phyloP scores from a whole-genome alignment of 92 coral and sea anemone species.

The Actinostola sp. region DNA sequence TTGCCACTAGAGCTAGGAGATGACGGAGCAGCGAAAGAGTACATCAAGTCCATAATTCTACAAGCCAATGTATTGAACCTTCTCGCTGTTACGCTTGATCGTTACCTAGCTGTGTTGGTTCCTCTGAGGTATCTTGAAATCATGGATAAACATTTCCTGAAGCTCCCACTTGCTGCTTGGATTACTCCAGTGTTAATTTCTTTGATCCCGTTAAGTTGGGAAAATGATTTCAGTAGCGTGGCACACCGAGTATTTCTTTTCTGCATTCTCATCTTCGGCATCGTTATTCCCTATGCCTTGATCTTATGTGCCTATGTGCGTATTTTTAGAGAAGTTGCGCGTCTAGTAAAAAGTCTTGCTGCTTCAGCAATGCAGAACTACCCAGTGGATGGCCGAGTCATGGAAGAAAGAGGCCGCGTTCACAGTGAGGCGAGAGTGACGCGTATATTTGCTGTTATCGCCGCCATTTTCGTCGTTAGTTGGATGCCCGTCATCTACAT shows the following conservation, averaged over 20 bases:
- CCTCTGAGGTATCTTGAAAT: slow-evolving; percentile 67
- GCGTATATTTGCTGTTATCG: slow-evolving; percentile 77
- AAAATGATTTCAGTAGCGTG: slow-evolving; percentile 25
- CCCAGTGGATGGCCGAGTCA: slow-evolving; percentile 44
- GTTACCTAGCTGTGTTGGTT: slow-evolving; percentile 74
- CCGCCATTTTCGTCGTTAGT: slow-evolving; percentile 70
- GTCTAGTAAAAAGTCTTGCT: slow-evolving; percentile 62
- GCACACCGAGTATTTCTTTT: slow-evolving; percentile 51
- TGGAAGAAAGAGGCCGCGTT: slow-evolving; percentile 62
- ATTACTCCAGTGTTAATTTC: slow-evolving; percentile 61
- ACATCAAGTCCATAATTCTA: slow-evolving; percentile 65
- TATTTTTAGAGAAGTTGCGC: slow-evolving; percentile 81
- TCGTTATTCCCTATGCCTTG: slow-evolving; percentile 66
- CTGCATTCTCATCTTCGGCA: slow-evolving; percentile 63
- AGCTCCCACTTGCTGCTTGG: slow-evolving; percentile 69
- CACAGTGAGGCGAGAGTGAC: slow-evolving; percentile 80
- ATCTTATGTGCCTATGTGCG: slow-evolving; percentile 74
- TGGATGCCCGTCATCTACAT: slow-evolving; percentile 87
- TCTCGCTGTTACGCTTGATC: slow-evolving; percentile 85
- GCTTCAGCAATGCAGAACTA: slow-evolving; percentile 34
- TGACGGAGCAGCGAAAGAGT: slow-evolving; percentile 39
- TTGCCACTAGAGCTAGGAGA: slow-evolving; percentile 52
- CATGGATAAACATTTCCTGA: slow-evolving; percentile 73
- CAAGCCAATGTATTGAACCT: slow-evolving; percentile 76
- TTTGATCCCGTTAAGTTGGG: slow-evolving; percentile 68